Base-by-base conservation (phyloP, 2,113 vertebrate species). In the Prunella fulvescens region DNA sequence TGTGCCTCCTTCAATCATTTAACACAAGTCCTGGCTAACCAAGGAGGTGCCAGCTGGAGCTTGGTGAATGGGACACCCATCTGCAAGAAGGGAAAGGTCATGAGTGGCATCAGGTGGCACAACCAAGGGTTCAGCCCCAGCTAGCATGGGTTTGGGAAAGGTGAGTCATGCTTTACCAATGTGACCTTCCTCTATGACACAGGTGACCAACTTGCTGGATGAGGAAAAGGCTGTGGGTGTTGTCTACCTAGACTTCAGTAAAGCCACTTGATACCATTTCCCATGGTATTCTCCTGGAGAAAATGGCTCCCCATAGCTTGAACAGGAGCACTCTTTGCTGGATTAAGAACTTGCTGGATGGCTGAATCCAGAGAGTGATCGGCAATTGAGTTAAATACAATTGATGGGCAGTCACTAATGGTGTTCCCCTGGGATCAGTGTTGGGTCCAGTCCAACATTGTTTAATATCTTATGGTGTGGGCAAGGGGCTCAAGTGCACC, bases 401-500 rank as follows among this genome's bases (percentile, higher is more conserved):
- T 2, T 24, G 19, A 12, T 77, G 19, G 1, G 2, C 26, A 9
- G 19, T 48, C 20, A 48, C 4, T 53, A 29, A 16, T 12, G 16
- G n/a, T 45, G 28, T 3, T 74, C 12, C 9, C 11, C 33, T 73
- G 28, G 31, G 14, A 29, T 48, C 47, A 54, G 14, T 13, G 8
- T 4, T 31, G 14, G 6, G 19, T n/a, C 24, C 10, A 31, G 17
- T 22, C 44, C 17, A 37, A 37, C 37, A 37, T 37, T 40, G 14
- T 48, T 62, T 61, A 47, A 42, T 19, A 23, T 10, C 10, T 37
- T 76, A 48, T 23, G 4, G 11, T 69, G 14, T 76, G 25, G 26
- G 4, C 10, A 47, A 47, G n/a, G 12, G 6, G 1, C 6, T 58
- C 0, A 0, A 44, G 18, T 25, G 28, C 45, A 39, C 11, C 13